Evolutionary conservation across 1,140 invertebrate genomes (phyloP).

Genomic region (Macrobrachium nipponense): DNA sequence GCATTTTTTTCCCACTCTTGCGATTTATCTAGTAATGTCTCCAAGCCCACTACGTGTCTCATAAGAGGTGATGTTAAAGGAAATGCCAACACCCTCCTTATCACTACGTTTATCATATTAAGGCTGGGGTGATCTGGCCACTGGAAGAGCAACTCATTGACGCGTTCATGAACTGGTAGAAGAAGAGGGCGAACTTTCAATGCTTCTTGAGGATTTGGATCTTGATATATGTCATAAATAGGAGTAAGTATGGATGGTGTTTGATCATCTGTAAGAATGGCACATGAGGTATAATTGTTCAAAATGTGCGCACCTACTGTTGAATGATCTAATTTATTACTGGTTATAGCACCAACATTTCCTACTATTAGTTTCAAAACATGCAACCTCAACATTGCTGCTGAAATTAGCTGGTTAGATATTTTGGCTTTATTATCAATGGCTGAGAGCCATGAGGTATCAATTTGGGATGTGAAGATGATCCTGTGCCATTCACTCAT

Average conservation of each 20-base stretch:
- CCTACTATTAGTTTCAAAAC: slow-evolving; percentile 40
- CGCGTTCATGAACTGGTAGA: slow-evolving; percentile 74
- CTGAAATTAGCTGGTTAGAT: slow-evolving; percentile 34
- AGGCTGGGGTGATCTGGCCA: slow-evolving; percentile 94
- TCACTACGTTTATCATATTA: slow-evolving; percentile 77
- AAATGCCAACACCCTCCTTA: slow-evolving; percentile 82
- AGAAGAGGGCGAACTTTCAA: slow-evolving; percentile 79
- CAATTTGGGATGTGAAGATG: slow-evolving; percentile 65
- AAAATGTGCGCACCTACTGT: slow-evolving; percentile 56
- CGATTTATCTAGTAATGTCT: slow-evolving; percentile 83
- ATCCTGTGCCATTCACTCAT: slow-evolving; percentile 66
- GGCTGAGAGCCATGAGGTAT: slow-evolving; percentile 65
- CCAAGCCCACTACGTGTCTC: slow-evolving; percentile 89
- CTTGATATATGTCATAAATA: slow-evolving; percentile 86
- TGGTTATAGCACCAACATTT: slow-evolving; percentile 48
- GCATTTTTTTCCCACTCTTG: slow-evolving; percentile 67
- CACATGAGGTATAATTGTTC: slow-evolving; percentile 51
- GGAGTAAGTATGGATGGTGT: slow-evolving; percentile 60
- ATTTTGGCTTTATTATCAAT: neutral
- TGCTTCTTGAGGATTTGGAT: slow-evolving; percentile 83
- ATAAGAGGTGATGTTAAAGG: slow-evolving; percentile 84
- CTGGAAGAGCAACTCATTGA: slow-evolving; percentile 79
- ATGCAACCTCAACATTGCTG: slow-evolving; percentile 26
- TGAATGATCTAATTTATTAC: slow-evolving; percentile 40
- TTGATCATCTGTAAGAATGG: slow-evolving; percentile 32